A percentile compares a stretch with the other conserved stretches of the same genome.
phyloP scores from a whole-genome alignment of 2,888 invertebrate genomes.

The Biston stratarius region DNA sequence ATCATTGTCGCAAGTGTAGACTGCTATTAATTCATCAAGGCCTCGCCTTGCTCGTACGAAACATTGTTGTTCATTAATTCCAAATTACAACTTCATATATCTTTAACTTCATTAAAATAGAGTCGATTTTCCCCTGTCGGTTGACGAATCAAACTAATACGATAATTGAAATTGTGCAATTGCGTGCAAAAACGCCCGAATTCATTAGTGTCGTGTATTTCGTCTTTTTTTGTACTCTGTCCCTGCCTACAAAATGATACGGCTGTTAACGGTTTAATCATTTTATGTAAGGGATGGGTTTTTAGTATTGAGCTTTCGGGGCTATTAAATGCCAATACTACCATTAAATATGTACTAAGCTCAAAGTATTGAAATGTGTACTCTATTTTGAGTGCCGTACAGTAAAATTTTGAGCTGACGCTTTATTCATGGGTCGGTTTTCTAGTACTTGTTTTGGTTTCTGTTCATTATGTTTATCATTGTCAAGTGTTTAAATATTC shows the following conservation, averaged over 20 bases:
- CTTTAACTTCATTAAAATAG: slow-evolving; percentile 25
- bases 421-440: too few relatives aligned
- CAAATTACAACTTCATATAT: slow-evolving; percentile 11
- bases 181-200: slow-evolving; percentile 84
- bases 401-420: too few relatives aligned
- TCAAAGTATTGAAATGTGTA: too few relatives aligned
- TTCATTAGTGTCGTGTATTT: slow-evolving; percentile 81
- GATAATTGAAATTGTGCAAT: slow-evolving; percentile 87
- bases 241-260: slow-evolving; percentile 68
- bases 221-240: slow-evolving; percentile 68
- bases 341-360: too few relatives aligned
- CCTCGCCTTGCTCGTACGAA: slow-evolving; percentile 57
- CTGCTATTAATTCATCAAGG: slow-evolving; percentile 63
- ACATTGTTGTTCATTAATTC: slow-evolving; percentile 17
- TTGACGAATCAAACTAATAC: slow-evolving; percentile 72
- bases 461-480: too few relatives aligned
- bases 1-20: slow-evolving; percentile 54
- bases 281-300: slow-evolving; percentile 64
- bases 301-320: slow-evolving; percentile 30
- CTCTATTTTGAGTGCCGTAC: too few relatives aligned
- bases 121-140: slow-evolving; percentile 24
- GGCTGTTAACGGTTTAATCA: slow-evolving; percentile 74
- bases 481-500: too few relatives aligned
- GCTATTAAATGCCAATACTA: too few relatives aligned
- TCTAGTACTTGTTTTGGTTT: too few relatives aligned